Conservation (phyloP, 2,113 vertebrate genomes). For the Parus major region DNA sequence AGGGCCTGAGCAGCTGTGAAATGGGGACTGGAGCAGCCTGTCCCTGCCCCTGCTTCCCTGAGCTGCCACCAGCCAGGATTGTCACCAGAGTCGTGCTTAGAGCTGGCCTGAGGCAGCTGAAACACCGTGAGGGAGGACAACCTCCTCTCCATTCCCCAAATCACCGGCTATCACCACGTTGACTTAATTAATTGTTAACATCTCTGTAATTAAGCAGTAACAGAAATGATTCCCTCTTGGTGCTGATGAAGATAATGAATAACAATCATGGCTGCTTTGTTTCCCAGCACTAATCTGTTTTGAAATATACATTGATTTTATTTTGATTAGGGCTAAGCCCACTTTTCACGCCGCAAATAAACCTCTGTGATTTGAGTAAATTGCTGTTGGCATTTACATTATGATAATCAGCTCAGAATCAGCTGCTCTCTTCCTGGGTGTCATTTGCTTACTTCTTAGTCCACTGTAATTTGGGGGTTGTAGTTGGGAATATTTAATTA, state of each 20-base stretch:
- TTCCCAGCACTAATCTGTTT: conserved; percentile 53
- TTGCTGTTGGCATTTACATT: conserved; percentile 58
- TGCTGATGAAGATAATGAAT: conserved; percentile 63
- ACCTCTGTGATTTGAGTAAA: conserved; percentile 55
- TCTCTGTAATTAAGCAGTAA: conserved; percentile 56
- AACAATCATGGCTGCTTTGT: conserved; percentile 60
- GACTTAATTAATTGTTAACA: conserved; percentile 61
- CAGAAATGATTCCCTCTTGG: conserved; percentile 31
- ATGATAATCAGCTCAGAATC: conserved; percentile 47
- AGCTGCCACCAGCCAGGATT: background rate
- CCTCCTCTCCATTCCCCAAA: background rate
- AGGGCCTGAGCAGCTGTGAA: background rate
- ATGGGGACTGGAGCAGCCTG: background rate
- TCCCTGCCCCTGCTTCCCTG: background rate
- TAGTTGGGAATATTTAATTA: conserved; percentile 8
- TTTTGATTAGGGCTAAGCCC: conserved; percentile 61
- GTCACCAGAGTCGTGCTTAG: fast-evolving
- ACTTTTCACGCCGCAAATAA: conserved; percentile 11
- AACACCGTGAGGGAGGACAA: background rate
- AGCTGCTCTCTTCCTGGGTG: conserved; percentile 14
- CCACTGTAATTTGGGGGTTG: conserved; percentile 43
- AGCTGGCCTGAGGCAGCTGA: background rate
- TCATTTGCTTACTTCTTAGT: conserved; percentile 31
- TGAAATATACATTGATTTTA: conserved; percentile 65
- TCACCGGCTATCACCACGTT: background rate